Evolutionary conservation across 1,140 invertebrate genomes (phyloP), one percentile per base, ranked within the genome.

Genomic region (Drosophila bocki): DNA sequence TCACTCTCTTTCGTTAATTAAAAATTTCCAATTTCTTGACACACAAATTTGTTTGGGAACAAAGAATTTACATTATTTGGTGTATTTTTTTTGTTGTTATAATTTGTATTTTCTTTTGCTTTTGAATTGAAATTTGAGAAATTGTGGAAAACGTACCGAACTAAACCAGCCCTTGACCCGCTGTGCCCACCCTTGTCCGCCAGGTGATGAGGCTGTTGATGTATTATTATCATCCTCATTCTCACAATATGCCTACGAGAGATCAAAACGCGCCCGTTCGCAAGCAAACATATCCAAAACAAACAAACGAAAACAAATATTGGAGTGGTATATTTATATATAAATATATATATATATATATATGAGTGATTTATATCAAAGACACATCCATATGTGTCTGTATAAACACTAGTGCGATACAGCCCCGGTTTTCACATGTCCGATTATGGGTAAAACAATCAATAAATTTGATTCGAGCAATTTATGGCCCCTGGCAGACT

Each of bases 91-190:
- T 63, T n/a, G n/a, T n/a, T 65, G 76, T 58, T 50, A 45, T 22
- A 13, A 8, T 22, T 71, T 72, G 56, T 50, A n/a, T 56, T 47
- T 77, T 48, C 37, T 56, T 84, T 83, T 68, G 35, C 35, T 63
- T 59, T 72, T 60, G 45, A 74, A 72, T 74, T 72, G 56, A 74
- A 74, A 60, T 83, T 71, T 69, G 50, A 59, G 70, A 80, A 82
- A 88, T 82, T 83, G 68, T 58, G 75, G 57, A 82, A 93, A 92
- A 93, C 94, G 93, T 95, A 95, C 94, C 94, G 94, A 94, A 94
- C 93, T 94, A 94, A 95, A 94, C 94, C 94, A 95, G 93, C 94
- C 94, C 91, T 94, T 94, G 94, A 95, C 94, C 94, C 94, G 94
- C 93, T 95, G 94, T 94, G 94, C 94, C 94, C 94, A 95, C 93